Percentiles rank a stretch among this genome's conserved stretches.
Conservation (phyloP, 1,140 invertebrate genomes). For the Cydia fagiglandana region DNA sequence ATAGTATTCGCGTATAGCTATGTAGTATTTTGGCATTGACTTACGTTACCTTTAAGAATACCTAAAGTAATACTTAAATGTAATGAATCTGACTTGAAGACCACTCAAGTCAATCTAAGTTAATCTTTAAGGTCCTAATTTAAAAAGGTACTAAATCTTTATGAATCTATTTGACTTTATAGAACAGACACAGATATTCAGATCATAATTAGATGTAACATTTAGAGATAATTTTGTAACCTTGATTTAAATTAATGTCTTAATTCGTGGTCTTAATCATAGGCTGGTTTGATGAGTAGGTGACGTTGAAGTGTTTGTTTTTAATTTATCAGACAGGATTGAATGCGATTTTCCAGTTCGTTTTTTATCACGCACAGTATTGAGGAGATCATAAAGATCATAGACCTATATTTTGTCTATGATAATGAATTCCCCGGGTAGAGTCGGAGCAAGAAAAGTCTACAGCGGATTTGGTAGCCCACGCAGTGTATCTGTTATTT, state of each 20-base stretch:
- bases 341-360: too few species aligned
- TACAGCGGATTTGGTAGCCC: too few species aligned
- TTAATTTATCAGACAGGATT: neutral
- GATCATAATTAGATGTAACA: neutral
- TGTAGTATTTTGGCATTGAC: neutral
- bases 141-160: neutral
- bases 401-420: too few species aligned
- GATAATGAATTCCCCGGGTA: too few species aligned
- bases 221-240: neutral
- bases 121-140: neutral
- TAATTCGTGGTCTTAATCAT: too few species aligned
- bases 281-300: neutral
- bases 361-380: conserved; percentile 79
- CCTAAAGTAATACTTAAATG: neutral
- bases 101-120: conserved; percentile 20
- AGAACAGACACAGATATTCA: neutral
- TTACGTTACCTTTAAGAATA: neutral
- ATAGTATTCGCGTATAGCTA: neutral
- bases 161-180: neutral
- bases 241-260: conserved; percentile 4
- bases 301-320: neutral
- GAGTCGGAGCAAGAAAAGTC: too few species aligned
- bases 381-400: too few species aligned
- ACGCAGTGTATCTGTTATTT: too few species aligned
- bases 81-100: conserved; percentile 1